Evolutionary conservation across 1,140 invertebrate species (phyloP), one percentile per base, ranked within the genome.

Genomic region (Platorchestia sp.): DNA sequence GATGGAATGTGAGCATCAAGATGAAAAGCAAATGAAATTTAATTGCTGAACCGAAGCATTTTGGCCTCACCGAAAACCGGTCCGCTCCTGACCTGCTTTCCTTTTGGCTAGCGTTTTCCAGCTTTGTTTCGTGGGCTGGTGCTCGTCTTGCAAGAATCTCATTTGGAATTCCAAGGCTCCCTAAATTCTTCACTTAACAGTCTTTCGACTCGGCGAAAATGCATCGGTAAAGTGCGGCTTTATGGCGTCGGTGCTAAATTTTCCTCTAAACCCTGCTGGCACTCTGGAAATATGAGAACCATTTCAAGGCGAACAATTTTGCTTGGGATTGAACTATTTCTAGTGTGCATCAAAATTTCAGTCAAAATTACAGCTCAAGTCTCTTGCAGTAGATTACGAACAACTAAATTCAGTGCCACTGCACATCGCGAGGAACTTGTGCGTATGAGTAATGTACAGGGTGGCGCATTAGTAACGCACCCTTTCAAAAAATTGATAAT

Each of bases 121-220:
- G 59, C 59, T 75, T 75, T 75, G 59, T 75, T 75, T 75, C 59
- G 59, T 27, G 59, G 10, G 59, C 59, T 75, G 59, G 14, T 27
- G 7, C 59, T 10, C 59, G 59, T 75, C 59, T 75, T 36, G 59
- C 59, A 36, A 75, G 59, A 75, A 75, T 75, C 59, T 75, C 59
- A 75, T 75, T 75, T 75, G 59, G 59, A 75, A 75, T 75, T 75
- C 59, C 59, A 75, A 75, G 59, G 59, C 59, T 75, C 27, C 59
- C 59, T 75, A 75, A 75, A 75, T 75, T 75, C 59, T 75, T 75
- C 59, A 75, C 59, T 75, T 75, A 75, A 75, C 59, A 75, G 59
- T 75, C 59, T 51, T 51, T 75, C 59, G 59, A 75, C 59, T 36
- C 59, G 27, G 59, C 1, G 59, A 75, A 75, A 75, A 75, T 75